Evolutionary conservation across 1,140 invertebrate species (phyloP), one percentile per base, ranked within the genome.

Genomic region (Atta colombica): DNA sequence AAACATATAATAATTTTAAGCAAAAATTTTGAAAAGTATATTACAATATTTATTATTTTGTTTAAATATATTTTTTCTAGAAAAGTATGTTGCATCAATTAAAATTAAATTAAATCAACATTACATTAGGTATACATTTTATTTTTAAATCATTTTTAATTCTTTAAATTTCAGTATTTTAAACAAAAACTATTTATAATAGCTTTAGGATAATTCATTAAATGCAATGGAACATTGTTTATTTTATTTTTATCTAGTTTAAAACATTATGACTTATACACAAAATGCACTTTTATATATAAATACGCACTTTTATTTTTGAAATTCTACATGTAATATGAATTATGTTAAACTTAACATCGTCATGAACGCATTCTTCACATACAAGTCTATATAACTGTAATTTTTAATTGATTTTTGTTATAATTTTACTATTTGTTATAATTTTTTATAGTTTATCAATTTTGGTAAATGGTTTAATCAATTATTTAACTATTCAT

Each of bases 381-480:
- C 8, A 45, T 45, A 45, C 8, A 7, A 45, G 39, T 7, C 8
- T 45, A 7, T 45, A 7, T 28, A n/a, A 3, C 8, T 69, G 0
- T 12, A 39, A 69, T 69, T 25, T 77, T 39, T 35, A 25, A 39
- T 21, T 58, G 4, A 2, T 25, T 51, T 25, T 14, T 39, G 16
- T 35, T 58, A 69, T 81, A 58, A 55, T 69, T 14, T 45, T 25
- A 31, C 31, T 68, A 53, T 16, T 31, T 25, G 0, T 25, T 25
- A 25, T 25, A 25, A 25, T 25, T 35, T 31, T 35, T 35, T 35
- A 7, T 35, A 35, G 5, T 71, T 55, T 25, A 55, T 25, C 28
- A 39, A 81, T 71, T 10, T n/a, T 81, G 25, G 3, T 28, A 25
- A 55, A 68, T 25, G 25, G 16, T n/a, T n/a, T 81, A 39, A 71